Base-by-base conservation (phyloP, 2,888 invertebrate genomes). In the Hoplodrina blanda region DNA sequence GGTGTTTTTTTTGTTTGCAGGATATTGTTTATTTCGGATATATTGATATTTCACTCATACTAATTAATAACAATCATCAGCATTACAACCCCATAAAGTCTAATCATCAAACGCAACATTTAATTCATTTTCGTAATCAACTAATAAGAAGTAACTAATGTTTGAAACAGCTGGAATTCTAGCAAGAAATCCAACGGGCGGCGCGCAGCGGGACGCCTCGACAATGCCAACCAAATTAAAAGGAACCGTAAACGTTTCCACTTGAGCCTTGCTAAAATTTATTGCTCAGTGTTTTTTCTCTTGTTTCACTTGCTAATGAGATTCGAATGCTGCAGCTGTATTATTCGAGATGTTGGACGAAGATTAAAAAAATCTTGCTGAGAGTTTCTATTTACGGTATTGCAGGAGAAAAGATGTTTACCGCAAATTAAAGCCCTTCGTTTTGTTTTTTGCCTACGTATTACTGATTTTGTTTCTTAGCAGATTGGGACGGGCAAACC, bases 171-270 rank as follows among this genome's bases (percentile, higher is more conserved):
- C 94, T 94, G 95, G 94, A 94, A 92, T 91, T 92, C 94, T 90
- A 91, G 92, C 90, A 93, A 94, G 94, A 93, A 93, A 93, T 92
- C 90, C 93, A 89, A 89, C 91, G 91, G 91, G 89, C 90, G 90
- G 91, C 88, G 89, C 95, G 85, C 95, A 91, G 94, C 94, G 94
- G 95, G 95, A 92, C 89, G 92, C 91, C 92, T 89, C 91, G 91
- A 95, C 95, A 95, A 95, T 95, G 90, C 93, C 93, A 93, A 93
- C 95, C 95, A 95, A 95, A 96, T 96, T 96, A 95, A 95, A 96
- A 94, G 94, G 90, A 94, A 94, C 94, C 94, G 94, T 94, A 95
- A 95, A 94, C 91, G 94, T 94, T 95, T 94, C 91, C 92, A 94
- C 93, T 94, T 94, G 93, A 92, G 93, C 92, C 92, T 92, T 92